Evolutionary conservation across 2,888 invertebrate genomes (phyloP).

Genomic region (Andrena trimmerana): DNA sequence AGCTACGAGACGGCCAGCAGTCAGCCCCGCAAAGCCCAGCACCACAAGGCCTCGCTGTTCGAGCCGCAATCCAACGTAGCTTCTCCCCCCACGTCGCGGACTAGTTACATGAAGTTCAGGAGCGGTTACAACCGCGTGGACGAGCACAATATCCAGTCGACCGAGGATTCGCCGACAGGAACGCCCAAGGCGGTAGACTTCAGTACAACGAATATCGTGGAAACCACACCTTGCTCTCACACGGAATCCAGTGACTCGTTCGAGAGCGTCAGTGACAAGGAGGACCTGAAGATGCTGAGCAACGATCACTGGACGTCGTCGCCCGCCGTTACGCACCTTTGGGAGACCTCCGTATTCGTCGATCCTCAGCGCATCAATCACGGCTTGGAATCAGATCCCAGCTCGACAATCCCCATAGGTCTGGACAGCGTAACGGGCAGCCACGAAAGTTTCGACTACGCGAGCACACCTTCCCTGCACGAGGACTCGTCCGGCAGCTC

Average conservation of each 20-base stretch:
- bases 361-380: conserved; percentile 92
- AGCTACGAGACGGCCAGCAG: conserved; percentile 46
- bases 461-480: conserved; percentile 59
- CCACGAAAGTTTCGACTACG: conserved; percentile 70
- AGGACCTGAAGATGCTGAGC: conserved; percentile 81
- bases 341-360: conserved; percentile 90
- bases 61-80: conserved; percentile 59
- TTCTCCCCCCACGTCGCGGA: conserved; percentile 76
- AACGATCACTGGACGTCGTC: conserved; percentile 86
- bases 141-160: conserved; percentile 29
- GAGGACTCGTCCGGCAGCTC: conserved; percentile 4
- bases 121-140: conserved; percentile 67
- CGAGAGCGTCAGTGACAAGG: conserved; percentile 24
- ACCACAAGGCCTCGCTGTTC: conserved; percentile 74
- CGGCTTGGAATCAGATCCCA: conserved; percentile 84
- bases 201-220: conserved; percentile 21
- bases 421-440: conserved; percentile 26
- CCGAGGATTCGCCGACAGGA: conserved; percentile 53
- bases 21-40: conserved; percentile 78
- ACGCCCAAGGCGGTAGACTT: conserved; percentile 34
- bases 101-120: conserved; percentile 74
- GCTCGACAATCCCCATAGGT: not conserved
- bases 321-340: conserved; percentile 87
- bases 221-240: conserved; percentile 46
- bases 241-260: conserved; percentile 20